phyloP scores from a whole-genome alignment of 2,797 vertebrate genomes.

The Rhabdomys pumilio region DNA sequence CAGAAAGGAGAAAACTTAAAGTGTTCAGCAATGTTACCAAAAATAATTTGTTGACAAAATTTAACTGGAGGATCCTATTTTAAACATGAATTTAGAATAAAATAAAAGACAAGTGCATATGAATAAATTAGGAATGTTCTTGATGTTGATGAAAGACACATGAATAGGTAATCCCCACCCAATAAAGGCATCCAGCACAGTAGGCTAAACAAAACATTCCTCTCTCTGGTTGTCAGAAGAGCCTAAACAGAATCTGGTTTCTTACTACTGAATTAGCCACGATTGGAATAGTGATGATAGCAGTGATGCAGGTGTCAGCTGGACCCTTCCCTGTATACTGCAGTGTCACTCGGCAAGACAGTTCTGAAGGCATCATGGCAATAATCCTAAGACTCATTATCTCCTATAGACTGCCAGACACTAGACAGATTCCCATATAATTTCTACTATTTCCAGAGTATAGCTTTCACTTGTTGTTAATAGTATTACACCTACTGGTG shows the following conservation, averaged over 20 bases:
- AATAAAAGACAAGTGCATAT: slow-evolving; percentile 11
- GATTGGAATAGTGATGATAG: not conserved
- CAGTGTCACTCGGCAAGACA: not conserved
- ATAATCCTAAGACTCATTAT: not conserved
- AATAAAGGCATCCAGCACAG: not conserved
- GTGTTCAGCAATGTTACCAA: not conserved
- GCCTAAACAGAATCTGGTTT: slow-evolving; percentile 28
- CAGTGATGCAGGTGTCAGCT: not conserved
- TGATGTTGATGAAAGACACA: not conserved
- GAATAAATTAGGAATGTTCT: slow-evolving; percentile 13
- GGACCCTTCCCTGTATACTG: not conserved
- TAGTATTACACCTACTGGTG: not conserved
- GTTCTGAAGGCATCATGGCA: slow-evolving; percentile 24
- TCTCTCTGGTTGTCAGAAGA: slow-evolving; percentile 12
- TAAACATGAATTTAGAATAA: slow-evolving; percentile 39
- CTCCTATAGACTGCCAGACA: not conserved
- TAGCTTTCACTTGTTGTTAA: not conserved
- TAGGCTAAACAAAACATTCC: not conserved
- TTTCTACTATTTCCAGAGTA: not conserved
- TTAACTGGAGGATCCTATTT: slow-evolving; percentile 2
- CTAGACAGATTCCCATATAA: not conserved
- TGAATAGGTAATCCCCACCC: not conserved
- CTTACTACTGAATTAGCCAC: not conserved
- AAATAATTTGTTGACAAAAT: not conserved
- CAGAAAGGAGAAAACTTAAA: slow-evolving; percentile 1